Evolutionary conservation across 1,140 invertebrate genomes (phyloP).

Genomic region (Hyles euphorbiae): DNA sequence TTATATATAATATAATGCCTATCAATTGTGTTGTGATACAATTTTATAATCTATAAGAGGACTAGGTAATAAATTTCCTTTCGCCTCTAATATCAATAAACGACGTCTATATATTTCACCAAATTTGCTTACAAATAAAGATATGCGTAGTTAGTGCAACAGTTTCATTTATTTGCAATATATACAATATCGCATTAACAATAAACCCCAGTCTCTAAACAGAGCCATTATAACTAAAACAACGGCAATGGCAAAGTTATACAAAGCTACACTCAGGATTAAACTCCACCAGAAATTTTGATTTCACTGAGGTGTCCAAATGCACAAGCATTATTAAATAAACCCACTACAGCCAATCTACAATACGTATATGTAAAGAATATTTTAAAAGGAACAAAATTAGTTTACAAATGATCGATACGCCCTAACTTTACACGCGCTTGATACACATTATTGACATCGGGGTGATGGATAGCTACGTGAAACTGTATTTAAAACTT

Average conservation of each 20-base stretch:
- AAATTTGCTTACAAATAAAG: not conserved
- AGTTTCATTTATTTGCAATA: too few relatives aligned
- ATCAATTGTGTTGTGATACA: too few relatives aligned
- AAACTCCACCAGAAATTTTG: slow-evolving; percentile 34
- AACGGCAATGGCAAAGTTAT: slow-evolving; percentile 46
- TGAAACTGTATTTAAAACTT: slow-evolving; percentile 41
- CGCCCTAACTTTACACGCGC: slow-evolving; percentile 40
- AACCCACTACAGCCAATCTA: not conserved
- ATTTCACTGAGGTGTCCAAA: slow-evolving; percentile 14
- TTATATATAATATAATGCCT: too few relatives aligned
- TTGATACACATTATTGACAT: slow-evolving; percentile 44
- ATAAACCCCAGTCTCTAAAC: slow-evolving; percentile 35
- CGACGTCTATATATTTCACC: not conserved
- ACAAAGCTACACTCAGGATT: slow-evolving; percentile 42
- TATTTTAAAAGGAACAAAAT: slow-evolving; percentile 32
- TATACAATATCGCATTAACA: slow-evolving; percentile 31
- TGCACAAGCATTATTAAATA: slow-evolving; percentile 2
- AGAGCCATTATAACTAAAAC: slow-evolving; percentile 50
- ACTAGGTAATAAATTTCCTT: too few relatives aligned
- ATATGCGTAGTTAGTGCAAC: too few relatives aligned
- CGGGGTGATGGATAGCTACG: slow-evolving; percentile 50
- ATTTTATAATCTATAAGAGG: too few relatives aligned
- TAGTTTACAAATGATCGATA: slow-evolving; percentile 60
- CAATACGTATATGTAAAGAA: slow-evolving; percentile 1
- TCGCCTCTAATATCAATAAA: not conserved